Evolutionary conservation across 2,888 invertebrate genomes (phyloP).

Genomic region (Crossocerus cetratus): DNA sequence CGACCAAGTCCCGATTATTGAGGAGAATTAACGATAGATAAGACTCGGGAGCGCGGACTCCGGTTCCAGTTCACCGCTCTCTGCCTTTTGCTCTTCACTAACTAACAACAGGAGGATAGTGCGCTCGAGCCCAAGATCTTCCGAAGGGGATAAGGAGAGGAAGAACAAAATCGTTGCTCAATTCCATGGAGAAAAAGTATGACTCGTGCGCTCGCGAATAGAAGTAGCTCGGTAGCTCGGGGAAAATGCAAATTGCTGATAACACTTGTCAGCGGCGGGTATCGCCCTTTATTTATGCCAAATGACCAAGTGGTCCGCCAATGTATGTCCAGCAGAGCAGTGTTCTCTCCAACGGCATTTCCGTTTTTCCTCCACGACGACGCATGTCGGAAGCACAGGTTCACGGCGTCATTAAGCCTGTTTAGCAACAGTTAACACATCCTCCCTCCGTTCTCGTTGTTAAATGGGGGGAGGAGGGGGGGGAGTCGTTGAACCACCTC

Average conservation of each 20-base stretch:
- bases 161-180: too few relatives aligned
- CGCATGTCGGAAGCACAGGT: background rate
- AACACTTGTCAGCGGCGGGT: too few relatives aligned
- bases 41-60: background rate
- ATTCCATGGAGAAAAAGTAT: too few relatives aligned
- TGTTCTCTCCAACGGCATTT: too few relatives aligned
- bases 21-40: constrained; percentile 40
- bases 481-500: constrained; percentile 18
- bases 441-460: background rate
- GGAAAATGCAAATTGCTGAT: too few relatives aligned
- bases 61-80: background rate
- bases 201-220: too few relatives aligned
- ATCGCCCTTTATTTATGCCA: too few relatives aligned
- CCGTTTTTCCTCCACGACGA: background rate
- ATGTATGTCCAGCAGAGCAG: too few relatives aligned
- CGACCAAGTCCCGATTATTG: constrained; percentile 35
- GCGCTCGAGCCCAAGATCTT: constrained; percentile 13
- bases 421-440: constrained; percentile 6
- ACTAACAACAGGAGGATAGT: background rate
- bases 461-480: too few relatives aligned
- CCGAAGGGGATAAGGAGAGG: too few relatives aligned
- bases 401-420: constrained; percentile 13
- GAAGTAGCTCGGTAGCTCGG: too few relatives aligned
- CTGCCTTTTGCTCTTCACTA: background rate
- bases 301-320: too few relatives aligned